These are phyloP conservation scores for Malurus alboscapulatus DNA, from an alignment of 2,113 vertebrate species.

Conservation along the genomic window DNA sequence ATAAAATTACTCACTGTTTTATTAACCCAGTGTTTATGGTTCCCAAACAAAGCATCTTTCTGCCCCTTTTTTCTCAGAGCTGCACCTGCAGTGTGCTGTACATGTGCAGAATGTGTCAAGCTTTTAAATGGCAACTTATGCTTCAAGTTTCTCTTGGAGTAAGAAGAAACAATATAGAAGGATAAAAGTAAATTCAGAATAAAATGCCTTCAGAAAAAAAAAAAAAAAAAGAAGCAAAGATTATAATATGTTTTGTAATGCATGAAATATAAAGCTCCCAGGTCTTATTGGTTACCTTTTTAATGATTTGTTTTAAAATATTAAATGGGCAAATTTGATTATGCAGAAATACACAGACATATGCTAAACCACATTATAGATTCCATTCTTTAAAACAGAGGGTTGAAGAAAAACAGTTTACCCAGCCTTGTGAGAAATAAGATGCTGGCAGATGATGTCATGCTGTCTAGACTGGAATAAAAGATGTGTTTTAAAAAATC, in stretches of 20 bases:
- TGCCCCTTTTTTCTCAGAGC: not conserved
- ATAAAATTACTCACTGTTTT: not conserved
- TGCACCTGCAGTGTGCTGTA: not conserved
- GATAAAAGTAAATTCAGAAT: not conserved
- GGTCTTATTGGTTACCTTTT: not conserved
- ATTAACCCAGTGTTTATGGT: not conserved
- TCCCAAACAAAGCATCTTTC: not conserved
- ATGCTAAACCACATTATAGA: not conserved
- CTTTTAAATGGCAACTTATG: not conserved
- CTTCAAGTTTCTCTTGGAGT: not conserved
- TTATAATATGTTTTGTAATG: not conserved
- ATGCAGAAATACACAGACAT: not conserved
- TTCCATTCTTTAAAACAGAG: not conserved
- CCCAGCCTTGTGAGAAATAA: not conserved
- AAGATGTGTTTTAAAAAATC: not conserved
- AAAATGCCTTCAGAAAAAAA: not conserved
- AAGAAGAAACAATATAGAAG: not conserved
- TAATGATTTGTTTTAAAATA: not conserved
- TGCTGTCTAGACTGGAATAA: slow-evolving; percentile 28
- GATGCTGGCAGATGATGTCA: not conserved
- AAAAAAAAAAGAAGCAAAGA: not conserved
- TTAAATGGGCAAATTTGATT: not conserved
- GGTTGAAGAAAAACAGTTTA: not conserved
- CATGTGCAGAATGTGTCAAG: not conserved
- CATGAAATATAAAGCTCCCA: not conserved